These are phyloP conservation scores for Taeniopygia guttata DNA, from an alignment of 2,797 vertebrate genomes.

Conservation along the genomic window DNA sequence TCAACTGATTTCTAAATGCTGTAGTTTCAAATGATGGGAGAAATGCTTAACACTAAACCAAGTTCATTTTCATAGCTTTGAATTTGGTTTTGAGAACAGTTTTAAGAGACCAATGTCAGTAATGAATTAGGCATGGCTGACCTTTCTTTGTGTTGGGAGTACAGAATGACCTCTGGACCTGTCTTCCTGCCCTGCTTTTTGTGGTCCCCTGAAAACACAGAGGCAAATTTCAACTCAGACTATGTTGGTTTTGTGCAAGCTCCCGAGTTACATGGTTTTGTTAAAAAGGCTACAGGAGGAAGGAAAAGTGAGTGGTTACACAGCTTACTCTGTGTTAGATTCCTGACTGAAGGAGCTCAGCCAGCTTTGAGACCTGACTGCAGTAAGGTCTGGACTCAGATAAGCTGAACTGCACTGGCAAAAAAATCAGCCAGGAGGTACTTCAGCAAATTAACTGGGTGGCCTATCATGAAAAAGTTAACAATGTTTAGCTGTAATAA, in stretches of 20 bases:
- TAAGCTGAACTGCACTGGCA: background rate
- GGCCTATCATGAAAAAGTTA: background rate
- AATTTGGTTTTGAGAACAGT: background rate
- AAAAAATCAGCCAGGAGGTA: background rate
- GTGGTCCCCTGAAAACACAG: background rate
- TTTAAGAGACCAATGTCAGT: background rate
- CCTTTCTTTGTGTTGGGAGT: background rate
- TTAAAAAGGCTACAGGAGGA: background rate
- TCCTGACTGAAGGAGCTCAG: background rate
- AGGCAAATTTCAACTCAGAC: background rate
- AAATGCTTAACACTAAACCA: background rate
- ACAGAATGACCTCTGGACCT: background rate
- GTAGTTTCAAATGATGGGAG: background rate
- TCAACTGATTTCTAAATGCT: background rate
- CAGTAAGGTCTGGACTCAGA: background rate
- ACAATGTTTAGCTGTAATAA: background rate
- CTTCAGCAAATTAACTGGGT: background rate
- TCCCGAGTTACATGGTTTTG: background rate
- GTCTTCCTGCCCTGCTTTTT: background rate
- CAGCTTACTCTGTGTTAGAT: background rate
- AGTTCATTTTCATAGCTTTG: background rate
- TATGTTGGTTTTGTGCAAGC: background rate
- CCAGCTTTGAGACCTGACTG: background rate
- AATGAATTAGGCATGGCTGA: background rate
- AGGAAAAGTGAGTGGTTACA: background rate